Percentiles rank a stretch among this genome's conserved stretches.
These are phyloP conservation scores for Columba guinea DNA, from an alignment of 2,797 vertebrate genomes.

Conservation along the genomic window DNA sequence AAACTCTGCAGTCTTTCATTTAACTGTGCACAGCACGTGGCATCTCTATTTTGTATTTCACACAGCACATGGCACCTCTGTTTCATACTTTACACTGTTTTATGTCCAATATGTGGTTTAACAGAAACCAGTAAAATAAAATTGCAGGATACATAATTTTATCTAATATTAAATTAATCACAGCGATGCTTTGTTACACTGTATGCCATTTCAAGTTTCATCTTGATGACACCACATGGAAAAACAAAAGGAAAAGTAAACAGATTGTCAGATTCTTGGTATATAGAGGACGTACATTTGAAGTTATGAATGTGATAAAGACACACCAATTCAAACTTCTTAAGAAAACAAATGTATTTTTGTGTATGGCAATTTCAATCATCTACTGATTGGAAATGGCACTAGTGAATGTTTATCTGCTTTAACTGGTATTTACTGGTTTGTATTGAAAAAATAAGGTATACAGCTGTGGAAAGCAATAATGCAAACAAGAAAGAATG, in stretches of 20 bases:
- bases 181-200: neutral
- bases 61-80: neutral
- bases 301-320: neutral
- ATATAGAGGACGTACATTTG: neutral
- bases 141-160: neutral
- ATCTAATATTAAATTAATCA: neutral
- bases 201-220: neutral
- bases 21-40: neutral
- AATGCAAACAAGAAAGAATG: conserved; percentile 46
- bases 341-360: neutral
- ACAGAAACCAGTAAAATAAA: neutral
- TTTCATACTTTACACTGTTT: neutral
- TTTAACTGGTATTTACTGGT: conserved; percentile 19
- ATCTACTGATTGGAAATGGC: neutral
- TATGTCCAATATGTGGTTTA: neutral
- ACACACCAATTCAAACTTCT: neutral
- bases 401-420: neutral
- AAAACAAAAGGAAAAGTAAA: neutral
- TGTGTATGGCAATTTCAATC: neutral
- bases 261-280: neutral
- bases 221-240: neutral
- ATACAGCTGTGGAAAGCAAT: conserved; percentile 45
- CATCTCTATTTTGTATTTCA: neutral
- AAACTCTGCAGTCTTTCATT: neutral
- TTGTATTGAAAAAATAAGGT: conserved; percentile 24